Evolutionary conservation across 1,140 invertebrate genomes (phyloP), one percentile per base, ranked within the genome.

Genomic region (Halictus rubicundus): DNA sequence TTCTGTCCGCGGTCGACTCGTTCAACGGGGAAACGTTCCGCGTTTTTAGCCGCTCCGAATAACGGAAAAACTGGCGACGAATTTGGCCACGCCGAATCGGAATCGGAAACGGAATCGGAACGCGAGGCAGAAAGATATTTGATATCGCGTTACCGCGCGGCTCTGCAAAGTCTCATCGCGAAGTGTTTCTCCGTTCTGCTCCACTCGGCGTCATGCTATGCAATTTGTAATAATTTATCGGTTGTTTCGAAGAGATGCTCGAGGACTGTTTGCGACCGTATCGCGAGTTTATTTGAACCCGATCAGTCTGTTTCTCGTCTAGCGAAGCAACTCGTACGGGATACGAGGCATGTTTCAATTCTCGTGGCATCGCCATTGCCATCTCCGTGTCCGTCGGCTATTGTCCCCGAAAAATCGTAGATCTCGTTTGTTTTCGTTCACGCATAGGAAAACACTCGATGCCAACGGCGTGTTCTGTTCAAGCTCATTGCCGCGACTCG

Each of bases 241-340:
- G n/a, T 54, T 57, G 32, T 39, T 75, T 66, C 65, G 27, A 54
- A 68, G 65, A 72, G 65, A 46, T 54, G 16, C 66, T 69, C 65
- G 57, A 76, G 64, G 52, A 49, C 52, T 59, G 76, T 81, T 66
- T 54, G 25, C 70, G 70, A 25, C 27, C 23, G 66, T 27, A n/a
- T 81, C 70, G 66, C 70, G 49, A 54, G 71, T 82, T 81, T 82
- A 73, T 81, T 82, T 81, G 78, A 52, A 32, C 64, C 42, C 27
- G 52, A 66, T 49, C 52, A 59, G 46, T 81, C 81, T 76, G 78
- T 16, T 81, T 76, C 60, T 80, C 52, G 78, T 82, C 81, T 60
- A 60, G 59, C 37, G 59, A 37, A 27, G 57, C 23, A 46, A 49
- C 19, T 32, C 61, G 64, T 23, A 68, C 60, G 21, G 46, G 52